A percentile compares a stretch with the other conserved stretches of the same genome.
Evolutionary conservation across 2,888 invertebrate genomes (phyloP).

Genomic region (Drosophila maculinotata): DNA sequence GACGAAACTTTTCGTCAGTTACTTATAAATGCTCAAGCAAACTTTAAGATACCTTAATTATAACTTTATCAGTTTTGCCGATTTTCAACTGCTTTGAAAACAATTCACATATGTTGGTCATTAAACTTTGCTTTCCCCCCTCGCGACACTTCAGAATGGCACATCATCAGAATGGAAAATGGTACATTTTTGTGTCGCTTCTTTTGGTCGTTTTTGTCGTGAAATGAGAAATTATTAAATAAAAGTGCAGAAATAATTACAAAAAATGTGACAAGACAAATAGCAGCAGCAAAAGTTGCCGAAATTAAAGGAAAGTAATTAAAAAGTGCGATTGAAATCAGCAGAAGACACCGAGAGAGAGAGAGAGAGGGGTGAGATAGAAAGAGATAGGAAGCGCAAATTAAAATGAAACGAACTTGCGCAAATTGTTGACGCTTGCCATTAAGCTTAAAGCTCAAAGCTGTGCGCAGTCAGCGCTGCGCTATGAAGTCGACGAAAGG

Average conservation of each 20-base stretch:
- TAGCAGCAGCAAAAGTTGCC: constrained; percentile 63
- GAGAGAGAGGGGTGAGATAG: neutral
- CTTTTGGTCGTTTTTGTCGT: neutral
- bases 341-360: neutral
- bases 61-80: neutral
- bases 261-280: constrained; percentile 58
- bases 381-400: constrained; percentile 35
- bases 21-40: no score
- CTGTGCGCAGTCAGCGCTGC: constrained; percentile 60
- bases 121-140: neutral
- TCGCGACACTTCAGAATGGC: constrained; percentile 42
- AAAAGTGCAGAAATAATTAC: constrained; percentile 61
- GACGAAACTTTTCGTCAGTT: no score
- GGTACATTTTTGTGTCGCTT: constrained; percentile 32
- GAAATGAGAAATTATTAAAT: constrained; percentile 61
- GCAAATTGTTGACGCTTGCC: constrained; percentile 67
- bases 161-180: constrained; percentile 31
- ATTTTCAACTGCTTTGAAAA: neutral
- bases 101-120: constrained; percentile 18
- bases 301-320: constrained; percentile 77
- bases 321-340: constrained; percentile 69
- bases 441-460: constrained; percentile 65
- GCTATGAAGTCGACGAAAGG: constrained; percentile 60
- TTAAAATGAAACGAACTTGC: constrained; percentile 58
- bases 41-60: no score